Evolutionary conservation across 2,113 vertebrate genomes (phyloP).

Genomic region (Xyliphius kryptos): DNA sequence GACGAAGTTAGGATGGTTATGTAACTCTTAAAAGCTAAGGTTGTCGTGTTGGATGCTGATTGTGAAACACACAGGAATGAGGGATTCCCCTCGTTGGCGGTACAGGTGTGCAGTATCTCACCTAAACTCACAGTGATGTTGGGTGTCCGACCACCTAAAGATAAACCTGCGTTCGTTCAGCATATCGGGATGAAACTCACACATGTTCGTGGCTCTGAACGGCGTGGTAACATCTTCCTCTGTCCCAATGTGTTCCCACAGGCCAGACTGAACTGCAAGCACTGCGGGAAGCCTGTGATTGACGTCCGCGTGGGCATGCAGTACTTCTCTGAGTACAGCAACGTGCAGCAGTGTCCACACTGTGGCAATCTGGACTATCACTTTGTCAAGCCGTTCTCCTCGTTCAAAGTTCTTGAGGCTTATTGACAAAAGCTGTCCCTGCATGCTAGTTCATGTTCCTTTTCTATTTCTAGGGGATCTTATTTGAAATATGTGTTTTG

Average conservation of each 20-base stretch:
- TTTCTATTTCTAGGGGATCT: constrained; percentile 72
- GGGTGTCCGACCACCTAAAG: no score
- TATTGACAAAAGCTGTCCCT: constrained; percentile 95
- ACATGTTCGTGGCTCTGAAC: no score
- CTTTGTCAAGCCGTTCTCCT: constrained; percentile 99
- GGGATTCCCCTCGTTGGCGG: no score
- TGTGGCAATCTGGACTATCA: constrained; percentile 99
- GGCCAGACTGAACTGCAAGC: constrained; percentile 98
- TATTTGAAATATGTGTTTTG: constrained; percentile 63
- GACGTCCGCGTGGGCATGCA: constrained; percentile 97
- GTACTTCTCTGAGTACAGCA: constrained; percentile 99
- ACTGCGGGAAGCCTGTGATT: constrained; percentile 96
- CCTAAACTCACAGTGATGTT: no score
- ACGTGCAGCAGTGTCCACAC: constrained; percentile 98
- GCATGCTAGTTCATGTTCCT: constrained; percentile 74
- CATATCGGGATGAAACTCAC: no score
- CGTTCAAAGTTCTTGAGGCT: constrained; percentile 97
- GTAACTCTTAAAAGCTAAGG: no score
- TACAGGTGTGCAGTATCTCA: no score
- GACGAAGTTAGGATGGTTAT: no score
- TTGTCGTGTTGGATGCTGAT: no score
- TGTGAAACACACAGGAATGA: no score
- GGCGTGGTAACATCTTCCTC: no score
- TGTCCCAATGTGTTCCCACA: constrained; percentile 49
- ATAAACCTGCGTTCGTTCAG: no score